Percentiles rank a stretch among this genome's conserved stretches.
phyloP scores from a whole-genome alignment of 1,140 invertebrate species.

The Procambarus clarkii region DNA sequence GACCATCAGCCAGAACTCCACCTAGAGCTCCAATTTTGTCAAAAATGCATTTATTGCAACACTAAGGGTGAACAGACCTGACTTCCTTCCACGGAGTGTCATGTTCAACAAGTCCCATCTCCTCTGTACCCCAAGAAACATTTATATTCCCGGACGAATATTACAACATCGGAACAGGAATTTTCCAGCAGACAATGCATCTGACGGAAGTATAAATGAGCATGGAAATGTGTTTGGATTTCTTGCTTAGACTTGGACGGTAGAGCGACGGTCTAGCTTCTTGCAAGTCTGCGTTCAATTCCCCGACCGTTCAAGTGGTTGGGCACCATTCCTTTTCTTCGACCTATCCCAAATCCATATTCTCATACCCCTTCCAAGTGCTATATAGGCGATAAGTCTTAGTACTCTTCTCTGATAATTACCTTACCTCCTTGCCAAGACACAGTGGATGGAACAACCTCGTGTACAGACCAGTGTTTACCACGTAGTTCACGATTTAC shows the following conservation, averaged over 20 bases:
- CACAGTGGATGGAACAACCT: constrained; percentile 10
- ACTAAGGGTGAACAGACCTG: constrained; percentile 40
- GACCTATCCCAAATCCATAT: too few species aligned
- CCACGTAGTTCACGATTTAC: background rate
- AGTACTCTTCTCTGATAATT: too few species aligned
- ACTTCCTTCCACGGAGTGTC: constrained; percentile 19
- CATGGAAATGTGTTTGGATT: constrained; percentile 36
- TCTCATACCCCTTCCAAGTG: too few species aligned
- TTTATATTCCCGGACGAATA: constrained; percentile 22
- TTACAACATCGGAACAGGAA: constrained; percentile 16
- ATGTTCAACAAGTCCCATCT: constrained; percentile 42
- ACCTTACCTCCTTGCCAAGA: constrained; percentile 15
- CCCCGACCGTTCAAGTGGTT: too few species aligned
- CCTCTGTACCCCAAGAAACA: constrained; percentile 43
- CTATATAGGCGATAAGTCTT: too few species aligned
- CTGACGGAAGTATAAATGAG: constrained; percentile 55
- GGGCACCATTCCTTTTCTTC: too few species aligned
- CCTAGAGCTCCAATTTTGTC: constrained; percentile 33
- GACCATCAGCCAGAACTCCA: constrained; percentile 31
- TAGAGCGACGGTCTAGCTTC: too few species aligned
- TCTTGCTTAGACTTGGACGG: too few species aligned
- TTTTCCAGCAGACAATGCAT: constrained; percentile 49
- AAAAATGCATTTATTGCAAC: background rate
- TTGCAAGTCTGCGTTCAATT: too few species aligned
- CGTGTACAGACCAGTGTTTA: background rate